Conservation (phyloP, 2,113 vertebrate genomes). For the Fulmarus glacialis region DNA sequence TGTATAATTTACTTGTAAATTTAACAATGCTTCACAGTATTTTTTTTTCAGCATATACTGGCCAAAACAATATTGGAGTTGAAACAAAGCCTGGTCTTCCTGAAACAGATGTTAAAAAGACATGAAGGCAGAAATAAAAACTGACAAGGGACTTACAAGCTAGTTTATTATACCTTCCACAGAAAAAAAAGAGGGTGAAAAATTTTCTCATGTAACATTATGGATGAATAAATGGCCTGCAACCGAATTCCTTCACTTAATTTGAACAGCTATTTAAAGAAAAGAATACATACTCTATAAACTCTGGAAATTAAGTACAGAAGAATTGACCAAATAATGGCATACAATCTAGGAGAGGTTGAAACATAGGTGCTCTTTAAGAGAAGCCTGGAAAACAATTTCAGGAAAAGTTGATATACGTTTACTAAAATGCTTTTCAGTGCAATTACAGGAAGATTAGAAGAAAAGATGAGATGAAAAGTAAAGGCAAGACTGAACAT, state of each 20-base stretch:
- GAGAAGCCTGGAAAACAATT: not conserved
- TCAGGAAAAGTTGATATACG: not conserved
- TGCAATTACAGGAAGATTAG: not conserved
- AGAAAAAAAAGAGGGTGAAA: not conserved
- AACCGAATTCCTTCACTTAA: not conserved
- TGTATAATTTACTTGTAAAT: not conserved
- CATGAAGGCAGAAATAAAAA: not conserved
- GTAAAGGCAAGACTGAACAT: not conserved
- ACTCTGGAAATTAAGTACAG: not conserved
- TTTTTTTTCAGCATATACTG: not conserved
- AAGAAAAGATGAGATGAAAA: not conserved
- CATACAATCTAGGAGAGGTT: not conserved
- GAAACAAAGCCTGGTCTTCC: not conserved
- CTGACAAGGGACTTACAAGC: not conserved
- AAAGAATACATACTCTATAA: not conserved
- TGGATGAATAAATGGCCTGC: not conserved
- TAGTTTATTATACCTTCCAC: not conserved
- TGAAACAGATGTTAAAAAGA: not conserved
- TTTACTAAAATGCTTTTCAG: not conserved
- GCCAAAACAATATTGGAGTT: not conserved
- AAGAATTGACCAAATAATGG: not conserved
- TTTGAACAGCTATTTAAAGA: not conserved
- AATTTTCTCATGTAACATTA: not conserved
- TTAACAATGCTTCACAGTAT: not conserved
- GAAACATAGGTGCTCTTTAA: not conserved